These are phyloP conservation scores for Styela clava DNA, from an alignment of 23 tunicate genomes.

Conservation along the genomic window DNA sequence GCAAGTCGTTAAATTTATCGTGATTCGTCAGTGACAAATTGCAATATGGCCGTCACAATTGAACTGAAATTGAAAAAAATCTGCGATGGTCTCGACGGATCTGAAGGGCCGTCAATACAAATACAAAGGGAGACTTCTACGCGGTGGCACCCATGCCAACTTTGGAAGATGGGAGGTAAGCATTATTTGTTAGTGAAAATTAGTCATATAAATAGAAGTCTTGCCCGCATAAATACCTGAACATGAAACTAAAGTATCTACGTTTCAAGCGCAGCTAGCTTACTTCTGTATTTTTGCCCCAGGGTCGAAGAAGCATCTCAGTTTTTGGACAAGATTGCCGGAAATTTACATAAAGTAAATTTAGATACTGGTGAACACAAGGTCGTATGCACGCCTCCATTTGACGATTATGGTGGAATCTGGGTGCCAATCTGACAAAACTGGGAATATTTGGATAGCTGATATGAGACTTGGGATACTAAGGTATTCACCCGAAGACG, in stretches of 20 bases:
- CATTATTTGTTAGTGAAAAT: too few relatives aligned
- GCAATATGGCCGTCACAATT: slow-evolving; percentile 13
- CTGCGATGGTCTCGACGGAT: slow-evolving; percentile 50
- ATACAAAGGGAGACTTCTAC: slow-evolving; percentile 53
- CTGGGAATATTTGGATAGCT: slow-evolving; percentile 51
- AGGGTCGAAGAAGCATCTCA: background rate
- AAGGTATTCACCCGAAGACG: background rate
- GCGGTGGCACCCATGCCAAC: slow-evolving; percentile 69
- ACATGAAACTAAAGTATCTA: too few relatives aligned
- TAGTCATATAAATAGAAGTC: too few relatives aligned
- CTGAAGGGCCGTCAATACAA: slow-evolving; percentile 83
- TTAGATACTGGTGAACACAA: slow-evolving; percentile 24
- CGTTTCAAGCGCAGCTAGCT: too few relatives aligned
- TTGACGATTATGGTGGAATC: slow-evolving; percentile 70
- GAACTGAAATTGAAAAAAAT: slow-evolving; percentile 35
- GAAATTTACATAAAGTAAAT: slow-evolving; percentile 40
- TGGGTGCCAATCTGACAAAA: slow-evolving; percentile 65
- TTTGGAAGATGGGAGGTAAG: too few relatives aligned
- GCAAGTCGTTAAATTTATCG: too few relatives aligned
- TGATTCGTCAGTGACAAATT: too few relatives aligned
- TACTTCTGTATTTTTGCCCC: too few relatives aligned
- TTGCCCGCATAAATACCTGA: too few relatives aligned
- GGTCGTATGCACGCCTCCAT: slow-evolving; percentile 37
- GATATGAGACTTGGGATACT: slow-evolving; percentile 33
- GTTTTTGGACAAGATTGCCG: slow-evolving; percentile 52